Percentiles rank a stretch among this genome's conserved stretches.
Conservation (phyloP, 2,888 invertebrate genomes). For the Andrena trimmerana region DNA sequence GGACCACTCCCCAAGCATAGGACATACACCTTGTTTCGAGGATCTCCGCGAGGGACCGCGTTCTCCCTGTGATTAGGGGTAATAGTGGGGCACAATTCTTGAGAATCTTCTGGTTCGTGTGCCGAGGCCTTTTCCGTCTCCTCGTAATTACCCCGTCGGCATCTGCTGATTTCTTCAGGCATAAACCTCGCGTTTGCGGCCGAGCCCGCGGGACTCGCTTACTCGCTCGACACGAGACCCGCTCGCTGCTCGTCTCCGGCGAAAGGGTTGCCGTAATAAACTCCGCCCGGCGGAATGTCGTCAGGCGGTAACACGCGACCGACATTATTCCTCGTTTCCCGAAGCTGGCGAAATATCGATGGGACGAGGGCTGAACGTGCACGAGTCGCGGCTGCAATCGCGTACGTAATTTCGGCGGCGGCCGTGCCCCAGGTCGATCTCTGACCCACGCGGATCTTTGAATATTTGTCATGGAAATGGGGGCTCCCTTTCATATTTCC, state of each 20-base stretch:
- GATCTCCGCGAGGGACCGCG: slow-evolving; percentile 34
- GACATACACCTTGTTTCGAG: slow-evolving; percentile 1
- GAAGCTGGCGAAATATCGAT: slow-evolving; percentile 15
- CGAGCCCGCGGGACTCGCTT: slow-evolving; percentile 48
- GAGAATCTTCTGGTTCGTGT: slow-evolving; percentile 44
- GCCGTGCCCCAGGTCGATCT: background rate
- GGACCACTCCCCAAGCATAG: too few species aligned
- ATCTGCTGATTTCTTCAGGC: slow-evolving; percentile 61
- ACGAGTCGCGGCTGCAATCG: background rate
- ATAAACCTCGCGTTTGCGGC: slow-evolving; percentile 59
- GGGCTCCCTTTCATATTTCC: too few species aligned
- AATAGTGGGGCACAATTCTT: slow-evolving; percentile 70
- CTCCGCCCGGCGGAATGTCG: slow-evolving; percentile 37
- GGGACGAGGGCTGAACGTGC: slow-evolving; percentile 1
- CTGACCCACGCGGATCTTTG: too few species aligned
- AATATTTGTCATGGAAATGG: too few species aligned
- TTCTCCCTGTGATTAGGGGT: slow-evolving; percentile 69
- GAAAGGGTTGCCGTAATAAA: slow-evolving; percentile 54
- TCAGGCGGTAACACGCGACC: slow-evolving; percentile 27
- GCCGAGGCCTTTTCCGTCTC: slow-evolving; percentile 42
- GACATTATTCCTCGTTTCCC: slow-evolving; percentile 20
- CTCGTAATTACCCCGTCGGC: slow-evolving; percentile 64
- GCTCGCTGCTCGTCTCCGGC: slow-evolving; percentile 30
- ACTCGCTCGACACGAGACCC: slow-evolving; percentile 41
- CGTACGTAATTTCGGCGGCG: background rate